These are phyloP conservation scores for Nansenia antarctica DNA, from an alignment of 2,113 vertebrate species.

Conservation along the genomic window DNA sequence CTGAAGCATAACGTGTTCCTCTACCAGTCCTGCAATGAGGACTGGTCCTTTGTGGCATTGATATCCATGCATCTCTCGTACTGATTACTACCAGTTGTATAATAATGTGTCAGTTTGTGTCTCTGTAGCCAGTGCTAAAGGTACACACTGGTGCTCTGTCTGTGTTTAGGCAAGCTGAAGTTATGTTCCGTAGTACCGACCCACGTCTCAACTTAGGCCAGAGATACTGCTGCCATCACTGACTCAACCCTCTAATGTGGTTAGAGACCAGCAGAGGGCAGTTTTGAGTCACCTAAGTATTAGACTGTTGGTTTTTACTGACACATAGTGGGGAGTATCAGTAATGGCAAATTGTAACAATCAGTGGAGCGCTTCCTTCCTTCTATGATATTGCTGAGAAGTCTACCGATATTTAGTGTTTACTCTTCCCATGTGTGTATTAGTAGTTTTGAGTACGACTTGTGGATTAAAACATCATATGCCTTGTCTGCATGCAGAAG, in stretches of 20 bases:
- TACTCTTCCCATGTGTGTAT: background rate
- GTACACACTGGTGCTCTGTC: background rate
- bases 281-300: background rate
- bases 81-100: too few relatives aligned
- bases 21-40: too few relatives aligned
- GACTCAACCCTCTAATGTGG: background rate
- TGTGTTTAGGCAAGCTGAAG: background rate
- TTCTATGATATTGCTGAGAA: background rate
- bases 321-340: background rate
- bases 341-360: conserved; percentile 9
- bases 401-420: too few relatives aligned
- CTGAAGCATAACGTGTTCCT: too few relatives aligned
- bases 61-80: too few relatives aligned
- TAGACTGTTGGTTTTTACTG: background rate
- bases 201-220: background rate
- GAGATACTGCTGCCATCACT: background rate
- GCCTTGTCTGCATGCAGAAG: background rate
- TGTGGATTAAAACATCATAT: background rate
- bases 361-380: too few relatives aligned
- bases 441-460: background rate
- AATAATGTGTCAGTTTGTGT: too few relatives aligned
- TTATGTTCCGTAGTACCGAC: background rate
- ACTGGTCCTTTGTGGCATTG: too few relatives aligned
- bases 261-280: background rate
- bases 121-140: background rate